Base-by-base conservation (phyloP, 2,888 invertebrate genomes). In the Drosophila subsilvestris region DNA sequence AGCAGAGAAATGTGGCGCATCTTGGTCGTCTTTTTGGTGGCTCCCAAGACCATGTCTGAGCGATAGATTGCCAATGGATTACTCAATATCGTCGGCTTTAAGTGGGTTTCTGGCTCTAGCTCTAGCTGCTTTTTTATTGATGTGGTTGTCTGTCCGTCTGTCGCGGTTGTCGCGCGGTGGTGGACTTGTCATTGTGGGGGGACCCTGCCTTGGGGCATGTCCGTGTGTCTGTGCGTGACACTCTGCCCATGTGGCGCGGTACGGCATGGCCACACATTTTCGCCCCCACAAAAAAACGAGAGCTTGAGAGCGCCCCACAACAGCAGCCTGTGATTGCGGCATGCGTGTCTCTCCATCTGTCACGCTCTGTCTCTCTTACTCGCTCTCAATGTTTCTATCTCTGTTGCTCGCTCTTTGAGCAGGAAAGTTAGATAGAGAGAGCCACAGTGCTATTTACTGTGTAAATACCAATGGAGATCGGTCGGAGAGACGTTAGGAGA, bases 41-140 rank as follows among this genome's bases (percentile, higher is more conserved):
- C 32, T n/a, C 32, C 37, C 53, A 42, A 53, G 53, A 32, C 32
- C 37, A 53, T 29, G 42, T 43, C 58, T 32, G 37, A 37, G 29
- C 63, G 55, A 59, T 65, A 55, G 59, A 50, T 55, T 69, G 74
- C 74, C 86, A 77, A 74, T 74, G 77, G 84, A 37, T 86, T 86
- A 80, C 86, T 82, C 84, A 86, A 86, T 86, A 80, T 74, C 68
- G 69, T 77, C 48, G 74, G 75, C 79, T 72, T 57, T 80, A 86
- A 86, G 75, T 86, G 80, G 84, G 86, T 86, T 83, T 78, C 61
- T 73, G 43, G 60, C 58, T 59, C 20, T 37, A 43, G 32, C 22
- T 44, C 37, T 50, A 56, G 44, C 48, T 32, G 22, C 54, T 73
- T 53, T 56, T 56, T 32, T 25, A 62, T 49, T 66, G 75, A 51